These are phyloP conservation scores for Dasypogon diadema DNA, from an alignment of 2,888 invertebrate genomes.

Conservation along the genomic window DNA sequence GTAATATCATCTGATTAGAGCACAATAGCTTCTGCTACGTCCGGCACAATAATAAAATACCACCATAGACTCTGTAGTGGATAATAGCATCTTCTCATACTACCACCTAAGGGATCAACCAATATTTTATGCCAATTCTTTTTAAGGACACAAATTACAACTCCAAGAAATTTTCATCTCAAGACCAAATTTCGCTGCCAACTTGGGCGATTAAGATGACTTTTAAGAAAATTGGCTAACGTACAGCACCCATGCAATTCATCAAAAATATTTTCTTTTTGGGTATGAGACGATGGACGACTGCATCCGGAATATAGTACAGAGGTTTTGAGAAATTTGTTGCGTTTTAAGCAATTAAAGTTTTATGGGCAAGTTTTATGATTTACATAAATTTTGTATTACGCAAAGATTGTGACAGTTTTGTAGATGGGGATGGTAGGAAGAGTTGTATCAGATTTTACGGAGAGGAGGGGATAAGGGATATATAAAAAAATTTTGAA, in stretches of 20 bases:
- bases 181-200: constrained; percentile 6
- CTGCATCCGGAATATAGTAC: not conserved
- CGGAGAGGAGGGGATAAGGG: too few relatives aligned
- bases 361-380: constrained; percentile 38
- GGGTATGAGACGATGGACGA: not conserved
- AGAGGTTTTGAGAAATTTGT: constrained; percentile 29
- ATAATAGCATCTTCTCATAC: too few relatives aligned
- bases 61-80: too few relatives aligned
- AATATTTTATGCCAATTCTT: constrained; percentile 42
- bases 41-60: too few relatives aligned
- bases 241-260: constrained; percentile 32
- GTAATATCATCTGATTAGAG: too few relatives aligned
- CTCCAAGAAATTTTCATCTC: constrained; percentile 7
- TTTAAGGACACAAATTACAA: not conserved
- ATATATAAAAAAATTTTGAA: too few relatives aligned
- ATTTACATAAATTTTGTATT: constrained; percentile 2
- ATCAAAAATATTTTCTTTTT: constrained; percentile 11
- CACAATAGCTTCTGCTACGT: too few relatives aligned
- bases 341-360: constrained; percentile 44
- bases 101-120: constrained; percentile 14
- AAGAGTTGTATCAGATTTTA: too few relatives aligned
- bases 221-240: constrained; percentile 47
- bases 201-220: constrained; percentile 44
- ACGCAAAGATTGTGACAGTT: too few relatives aligned
- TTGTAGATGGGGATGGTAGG: too few relatives aligned